A percentile compares a stretch with the other conserved stretches of the same genome.
Conservation (phyloP, 1,140 invertebrate species). For the Yoshiicerus persimilis region DNA sequence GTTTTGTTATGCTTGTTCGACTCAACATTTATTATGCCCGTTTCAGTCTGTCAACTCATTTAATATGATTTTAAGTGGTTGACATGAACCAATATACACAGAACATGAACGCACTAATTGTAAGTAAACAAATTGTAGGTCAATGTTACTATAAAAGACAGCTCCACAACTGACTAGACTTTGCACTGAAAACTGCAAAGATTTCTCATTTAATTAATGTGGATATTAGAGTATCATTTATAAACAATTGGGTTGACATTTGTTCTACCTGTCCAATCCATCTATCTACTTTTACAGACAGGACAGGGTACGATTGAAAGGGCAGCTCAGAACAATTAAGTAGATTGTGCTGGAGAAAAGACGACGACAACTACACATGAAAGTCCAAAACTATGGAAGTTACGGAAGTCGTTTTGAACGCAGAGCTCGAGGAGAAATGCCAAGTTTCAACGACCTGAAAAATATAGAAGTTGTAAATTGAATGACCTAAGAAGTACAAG, state of each 20-base stretch:
- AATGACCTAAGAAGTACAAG: background rate
- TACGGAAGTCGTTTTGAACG: constrained; percentile 48
- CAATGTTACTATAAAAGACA: constrained; percentile 21
- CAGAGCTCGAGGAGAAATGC: constrained; percentile 57
- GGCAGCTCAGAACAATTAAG: constrained; percentile 19
- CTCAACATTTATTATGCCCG: constrained; percentile 15
- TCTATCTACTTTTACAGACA: background rate
- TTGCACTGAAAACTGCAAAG: constrained; percentile 24
- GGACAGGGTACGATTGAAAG: constrained; percentile 12
- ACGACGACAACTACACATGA: constrained; percentile 17
- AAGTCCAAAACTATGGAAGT: constrained; percentile 26
- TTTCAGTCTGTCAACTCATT: constrained; percentile 13
- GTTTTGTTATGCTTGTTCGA: constrained; percentile 7
- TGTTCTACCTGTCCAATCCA: constrained; percentile 7
- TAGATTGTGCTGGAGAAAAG: constrained; percentile 22
- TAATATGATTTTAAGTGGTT: background rate
- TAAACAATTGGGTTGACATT: constrained; percentile 8
- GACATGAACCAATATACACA: constrained; percentile 17
- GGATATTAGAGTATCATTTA: constrained; percentile 8
- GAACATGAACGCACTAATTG: constrained; percentile 3
- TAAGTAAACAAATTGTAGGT: constrained; percentile 15
- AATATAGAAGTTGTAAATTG: constrained; percentile 69
- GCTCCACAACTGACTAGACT: constrained; percentile 23
- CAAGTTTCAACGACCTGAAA: constrained; percentile 69
- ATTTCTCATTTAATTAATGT: background rate